Base-by-base conservation (phyloP, 2,888 invertebrate species). In the Andrena bucephala region DNA sequence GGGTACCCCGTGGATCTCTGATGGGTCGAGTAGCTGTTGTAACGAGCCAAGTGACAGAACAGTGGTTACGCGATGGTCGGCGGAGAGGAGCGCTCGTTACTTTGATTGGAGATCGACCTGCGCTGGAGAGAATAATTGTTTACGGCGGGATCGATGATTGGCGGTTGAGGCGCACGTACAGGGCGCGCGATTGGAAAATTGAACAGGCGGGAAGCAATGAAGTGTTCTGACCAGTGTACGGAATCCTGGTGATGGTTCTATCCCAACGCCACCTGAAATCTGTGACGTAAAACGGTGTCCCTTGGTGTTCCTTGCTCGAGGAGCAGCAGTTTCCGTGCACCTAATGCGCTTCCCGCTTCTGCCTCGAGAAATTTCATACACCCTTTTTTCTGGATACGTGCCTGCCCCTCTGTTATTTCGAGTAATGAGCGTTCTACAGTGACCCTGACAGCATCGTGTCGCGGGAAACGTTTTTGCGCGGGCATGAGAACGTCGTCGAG, bases 31-130 rank as follows among this genome's bases (percentile, higher is more conserved):
- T n/a, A 48, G 42, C 52, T 42, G 16, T 60, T 24, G 36, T 80
- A 80, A 80, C 80, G 80, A 80, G 69, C 42, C 62, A 33, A 57
- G 65, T 73, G 81, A 81, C 81, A 79, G 73, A 62, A 27, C 57
- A 16, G 65, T 36, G 31, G 63, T 79, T 81, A 62, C 50, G 27
- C 48, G 42, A 42, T 42, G 42, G 42, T 16, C 5, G 42, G 42
- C 42, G 0, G 42, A 42, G 42, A 42, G 13, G 42, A 42, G 42
- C 4, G 54, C 36, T 50, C 33, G 57, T 57, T 24, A 24, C 57
- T 24, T 57, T 57, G 57, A 57, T 57, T 57, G 57, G 24, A 24
- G 24, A 57, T 13, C 20, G 3, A 27, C 24, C 20, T 57, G 27
- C 57, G 20, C 57, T 0, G 42, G 57, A 57, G 57, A 57, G 57